Conservation (phyloP, 2,113 vertebrate species). For the Lucifuga dentata region DNA sequence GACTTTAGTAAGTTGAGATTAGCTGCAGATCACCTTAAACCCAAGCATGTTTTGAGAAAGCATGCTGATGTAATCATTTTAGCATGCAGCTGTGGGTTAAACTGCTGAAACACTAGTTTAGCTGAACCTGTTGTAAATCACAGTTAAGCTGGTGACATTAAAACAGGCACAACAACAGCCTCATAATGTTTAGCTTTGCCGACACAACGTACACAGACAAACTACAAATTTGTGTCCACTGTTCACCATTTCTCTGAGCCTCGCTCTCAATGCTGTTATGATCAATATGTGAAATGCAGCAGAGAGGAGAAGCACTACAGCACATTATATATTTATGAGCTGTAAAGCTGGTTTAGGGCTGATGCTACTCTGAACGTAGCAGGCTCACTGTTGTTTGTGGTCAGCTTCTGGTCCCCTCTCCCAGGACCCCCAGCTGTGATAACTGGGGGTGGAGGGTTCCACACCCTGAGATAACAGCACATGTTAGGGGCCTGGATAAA, state of each 20-base stretch:
- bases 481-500: constrained; percentile 72
- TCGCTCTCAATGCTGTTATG: neutral
- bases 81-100: no score
- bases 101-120: no score
- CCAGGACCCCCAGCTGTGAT: constrained; percentile 72
- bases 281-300: constrained; percentile 5
- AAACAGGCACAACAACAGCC: no score
- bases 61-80: no score
- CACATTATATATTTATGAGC: constrained; percentile 42
- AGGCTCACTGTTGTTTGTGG: constrained; percentile 54
- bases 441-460: constrained; percentile 50
- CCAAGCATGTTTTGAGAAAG: no score
- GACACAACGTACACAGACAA: neutral
- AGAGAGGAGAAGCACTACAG: constrained; percentile 10
- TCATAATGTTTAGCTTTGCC: no score
- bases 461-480: constrained; percentile 74
- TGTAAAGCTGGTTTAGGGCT: constrained; percentile 32
- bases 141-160: no score
- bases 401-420: constrained; percentile 72
- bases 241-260: neutral
- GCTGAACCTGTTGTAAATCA: no score
- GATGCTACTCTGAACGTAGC: constrained; percentile 15
- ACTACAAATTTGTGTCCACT: neutral
- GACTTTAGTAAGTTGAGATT: no score
- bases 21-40: no score